phyloP scores from a whole-genome alignment of 2,113 vertebrate genomes.

The Phylloscopus trochiloides region DNA sequence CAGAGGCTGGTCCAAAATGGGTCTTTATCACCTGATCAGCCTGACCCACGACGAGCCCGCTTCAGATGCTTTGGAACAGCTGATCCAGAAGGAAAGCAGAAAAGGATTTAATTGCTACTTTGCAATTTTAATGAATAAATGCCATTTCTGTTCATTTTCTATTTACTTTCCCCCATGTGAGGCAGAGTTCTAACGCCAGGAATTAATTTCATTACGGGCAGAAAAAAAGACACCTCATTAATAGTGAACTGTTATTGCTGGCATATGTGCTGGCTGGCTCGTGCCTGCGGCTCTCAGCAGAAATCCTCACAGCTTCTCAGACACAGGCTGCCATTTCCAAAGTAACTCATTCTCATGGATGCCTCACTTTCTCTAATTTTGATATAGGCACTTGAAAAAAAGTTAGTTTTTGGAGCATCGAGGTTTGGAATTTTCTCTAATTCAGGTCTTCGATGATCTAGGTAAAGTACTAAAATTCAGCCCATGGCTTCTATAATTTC shows the following conservation, averaged over 20 bases:
- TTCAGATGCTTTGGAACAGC: background rate
- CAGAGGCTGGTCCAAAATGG: background rate
- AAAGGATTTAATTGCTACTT: conserved; percentile 37
- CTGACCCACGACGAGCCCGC: accelerated
- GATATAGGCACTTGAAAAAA: background rate
- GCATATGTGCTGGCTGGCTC: conserved; percentile 44
- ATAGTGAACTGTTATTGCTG: conserved; percentile 52
- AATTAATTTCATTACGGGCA: conserved; percentile 42
- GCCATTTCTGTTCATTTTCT: conserved; percentile 38
- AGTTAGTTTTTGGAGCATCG: background rate
- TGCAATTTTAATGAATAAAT: conserved; percentile 58
- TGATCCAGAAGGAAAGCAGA: background rate
- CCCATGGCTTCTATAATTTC: background rate
- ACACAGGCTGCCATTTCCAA: conserved; percentile 7
- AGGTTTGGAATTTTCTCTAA: background rate
- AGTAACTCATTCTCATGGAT: background rate
- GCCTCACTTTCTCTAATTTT: background rate
- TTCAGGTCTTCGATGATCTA: background rate
- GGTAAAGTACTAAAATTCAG: background rate
- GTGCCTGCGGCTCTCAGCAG: conserved; percentile 11
- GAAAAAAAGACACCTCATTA: conserved; percentile 62
- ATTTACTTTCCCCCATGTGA: conserved; percentile 37
- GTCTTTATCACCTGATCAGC: background rate
- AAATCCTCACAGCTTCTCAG: conserved; percentile 30
- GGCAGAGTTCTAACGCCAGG: conserved; percentile 39